Conservation (phyloP, 2,888 invertebrate species). For the Crematogaster levior region DNA sequence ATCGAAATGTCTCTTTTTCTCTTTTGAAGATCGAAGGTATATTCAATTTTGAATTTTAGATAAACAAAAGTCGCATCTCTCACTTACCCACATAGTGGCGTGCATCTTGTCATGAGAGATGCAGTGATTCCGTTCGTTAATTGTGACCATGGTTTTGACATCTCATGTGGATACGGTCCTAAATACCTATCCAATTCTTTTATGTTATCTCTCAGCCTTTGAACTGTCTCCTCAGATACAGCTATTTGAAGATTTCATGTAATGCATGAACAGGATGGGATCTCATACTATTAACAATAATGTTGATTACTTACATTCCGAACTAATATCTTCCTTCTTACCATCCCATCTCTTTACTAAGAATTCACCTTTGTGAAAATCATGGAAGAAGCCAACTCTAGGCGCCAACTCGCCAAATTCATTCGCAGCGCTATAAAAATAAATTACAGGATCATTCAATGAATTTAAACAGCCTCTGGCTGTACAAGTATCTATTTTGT, state of each 20-base stretch:
- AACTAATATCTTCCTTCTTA: constrained; percentile 90
- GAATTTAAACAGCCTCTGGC: constrained; percentile 81
- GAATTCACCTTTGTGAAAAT: constrained; percentile 93
- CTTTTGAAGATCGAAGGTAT: no score
- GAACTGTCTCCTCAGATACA: constrained; percentile 89
- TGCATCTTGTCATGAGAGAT: constrained; percentile 87
- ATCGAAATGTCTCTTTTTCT: no score
- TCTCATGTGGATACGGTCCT: constrained; percentile 96
- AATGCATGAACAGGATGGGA: neutral
- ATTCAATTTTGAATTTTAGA: neutral
- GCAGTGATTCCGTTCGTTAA: constrained; percentile 87
- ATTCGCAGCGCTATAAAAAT: constrained; percentile 85
- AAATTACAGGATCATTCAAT: constrained; percentile 61
- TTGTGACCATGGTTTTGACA: constrained; percentile 94
- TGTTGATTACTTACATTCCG: constrained; percentile 84
- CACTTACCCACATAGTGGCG: constrained; percentile 90
- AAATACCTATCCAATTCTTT: constrained; percentile 92
- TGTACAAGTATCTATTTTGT: constrained; percentile 54
- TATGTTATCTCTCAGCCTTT: constrained; percentile 90
- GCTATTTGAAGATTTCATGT: constrained; percentile 75
- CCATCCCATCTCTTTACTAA: constrained; percentile 95
- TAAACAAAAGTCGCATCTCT: neutral
- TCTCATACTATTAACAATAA: neutral
- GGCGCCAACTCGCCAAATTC: constrained; percentile 87
- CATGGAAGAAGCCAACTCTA: constrained; percentile 94